Evolutionary conservation across 1,140 invertebrate genomes (phyloP), one percentile per base, ranked within the genome.

Genomic region (Monomorium pharaonis): DNA sequence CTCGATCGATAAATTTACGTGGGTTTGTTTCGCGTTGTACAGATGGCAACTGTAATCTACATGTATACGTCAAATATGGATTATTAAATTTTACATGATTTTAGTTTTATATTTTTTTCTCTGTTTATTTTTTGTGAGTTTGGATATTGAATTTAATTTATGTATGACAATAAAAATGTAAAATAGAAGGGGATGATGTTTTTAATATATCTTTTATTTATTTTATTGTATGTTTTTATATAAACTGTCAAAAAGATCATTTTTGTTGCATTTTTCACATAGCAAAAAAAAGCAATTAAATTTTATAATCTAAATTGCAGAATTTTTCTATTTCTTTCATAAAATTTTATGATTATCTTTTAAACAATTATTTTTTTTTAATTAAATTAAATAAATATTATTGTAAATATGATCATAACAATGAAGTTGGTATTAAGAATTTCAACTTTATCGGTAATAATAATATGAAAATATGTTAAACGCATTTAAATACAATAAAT

Each of bases 1-100:
- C 44, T 80, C 62, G 21, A 37, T 69, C 47, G 77, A 80, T 80
- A 80, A 69, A 67, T 30, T 3, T 24, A 18, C 4, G 9, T 14
- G 21, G 37, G 47, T 80, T 80, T 27, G 16, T 69, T 3, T 69
- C 21, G 5, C 33, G 16, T 69, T 16, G 21, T 69, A 80, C 18
- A 80, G 77, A 80, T 69, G 77, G 77, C 77, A 80, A 69, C 60
- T 37, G 60, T 37, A 0, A 80, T 67, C 47, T 33, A 65, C 3
- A 33, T 58, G 1, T 76, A 33, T 21, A 60, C 1, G 16, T 42
- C 33, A 21, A 42, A 58, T 58, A 7, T 14, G 47, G 7, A 65
- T 67, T 62, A 30, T 24, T 44, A 44, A 24, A n/a, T 58, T 58
- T 60, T 44, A 27, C 30, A 16, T n/a, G 14, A 24, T 5, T 74